These are phyloP conservation scores for Maniola jurtina DNA, from an alignment of 1,140 invertebrate species.

Conservation along the genomic window DNA sequence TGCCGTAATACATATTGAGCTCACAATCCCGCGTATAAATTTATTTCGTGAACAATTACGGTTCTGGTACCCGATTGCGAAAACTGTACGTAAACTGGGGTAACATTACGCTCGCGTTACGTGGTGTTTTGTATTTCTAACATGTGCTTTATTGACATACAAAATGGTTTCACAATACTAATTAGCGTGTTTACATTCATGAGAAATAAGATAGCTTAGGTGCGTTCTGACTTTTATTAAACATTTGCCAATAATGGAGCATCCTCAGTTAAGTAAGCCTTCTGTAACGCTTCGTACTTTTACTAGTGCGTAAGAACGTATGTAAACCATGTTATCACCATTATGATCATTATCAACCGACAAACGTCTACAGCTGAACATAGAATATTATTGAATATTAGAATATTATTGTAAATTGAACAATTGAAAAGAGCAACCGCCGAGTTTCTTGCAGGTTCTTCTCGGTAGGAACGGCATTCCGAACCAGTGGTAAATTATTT, in stretches of 20 bases:
- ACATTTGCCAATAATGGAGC: slow-evolving; percentile 5
- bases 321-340: too few species aligned
- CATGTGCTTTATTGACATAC: slow-evolving; percentile 53
- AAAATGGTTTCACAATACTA: slow-evolving; percentile 48
- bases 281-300: not conserved
- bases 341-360: too few species aligned
- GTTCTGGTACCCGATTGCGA: slow-evolving; percentile 31
- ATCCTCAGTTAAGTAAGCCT: not conserved
- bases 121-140: slow-evolving; percentile 52
- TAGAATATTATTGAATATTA: too few species aligned
- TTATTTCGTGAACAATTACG: not conserved
- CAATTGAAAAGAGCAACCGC: too few species aligned
- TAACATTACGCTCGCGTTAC: slow-evolving; percentile 49
- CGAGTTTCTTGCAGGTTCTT: too few species aligned
- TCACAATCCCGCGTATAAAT: not conserved
- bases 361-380: too few species aligned
- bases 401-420: too few species aligned
- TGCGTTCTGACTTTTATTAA: slow-evolving; percentile 12
- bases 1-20: not conserved
- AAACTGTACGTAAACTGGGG: slow-evolving; percentile 51
- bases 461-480: too few species aligned
- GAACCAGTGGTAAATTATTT: too few species aligned
- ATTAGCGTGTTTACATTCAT: slow-evolving; percentile 48
- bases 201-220: slow-evolving; percentile 17
- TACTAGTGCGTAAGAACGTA: too few species aligned